Conservation (phyloP, 2,888 invertebrate genomes). For the Tiliacea citrago region DNA sequence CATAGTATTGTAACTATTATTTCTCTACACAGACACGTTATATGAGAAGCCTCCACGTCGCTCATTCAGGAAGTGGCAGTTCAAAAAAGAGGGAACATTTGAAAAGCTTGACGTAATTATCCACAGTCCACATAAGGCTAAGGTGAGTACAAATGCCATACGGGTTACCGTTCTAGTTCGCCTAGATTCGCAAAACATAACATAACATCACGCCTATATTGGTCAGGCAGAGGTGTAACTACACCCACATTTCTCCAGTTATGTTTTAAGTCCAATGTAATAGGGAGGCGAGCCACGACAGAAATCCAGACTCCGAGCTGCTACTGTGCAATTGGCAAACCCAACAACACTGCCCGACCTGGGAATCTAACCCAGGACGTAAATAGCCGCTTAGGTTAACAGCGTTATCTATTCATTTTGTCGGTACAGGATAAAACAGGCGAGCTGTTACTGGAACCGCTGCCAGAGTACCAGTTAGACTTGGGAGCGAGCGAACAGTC, state of each 20-base stretch:
- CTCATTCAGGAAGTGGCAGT: conserved; percentile 80
- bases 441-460: conserved; percentile 81
- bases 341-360: neutral
- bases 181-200: neutral
- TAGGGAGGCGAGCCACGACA: neutral
- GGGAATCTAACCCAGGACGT: neutral
- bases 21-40: conserved; percentile 71
- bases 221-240: too few relatives aligned
- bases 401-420: neutral
- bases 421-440: conserved; percentile 67
- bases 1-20: neutral
- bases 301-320: neutral
- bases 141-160: conserved; percentile 71
- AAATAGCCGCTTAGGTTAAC: neutral
- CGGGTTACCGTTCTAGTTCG: neutral
- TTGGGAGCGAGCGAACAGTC: conserved; percentile 76
- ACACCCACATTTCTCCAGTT: neutral
- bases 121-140: conserved; percentile 79
- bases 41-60: conserved; percentile 79
- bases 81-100: conserved; percentile 63
- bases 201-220: neutral
- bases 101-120: conserved; percentile 75
- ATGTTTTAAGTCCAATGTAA: neutral
- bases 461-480: conserved; percentile 84
- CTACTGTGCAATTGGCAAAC: neutral